Evolutionary conservation across 2,113 vertebrate species (phyloP).

Genomic region (Boleophthalmus pectinirostris): DNA sequence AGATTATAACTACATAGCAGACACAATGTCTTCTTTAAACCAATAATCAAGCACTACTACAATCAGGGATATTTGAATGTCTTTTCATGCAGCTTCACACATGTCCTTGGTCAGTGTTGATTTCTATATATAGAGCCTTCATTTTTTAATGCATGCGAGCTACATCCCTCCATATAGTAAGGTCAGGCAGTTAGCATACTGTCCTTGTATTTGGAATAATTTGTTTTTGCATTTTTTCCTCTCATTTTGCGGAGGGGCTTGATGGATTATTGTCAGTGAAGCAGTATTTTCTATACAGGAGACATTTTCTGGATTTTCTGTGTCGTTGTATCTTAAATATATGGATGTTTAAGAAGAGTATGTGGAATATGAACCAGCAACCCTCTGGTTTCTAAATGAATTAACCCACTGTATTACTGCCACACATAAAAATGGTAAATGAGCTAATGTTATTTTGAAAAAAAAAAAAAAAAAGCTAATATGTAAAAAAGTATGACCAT

Average conservation of each 20-base stretch:
- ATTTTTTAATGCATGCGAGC: constrained; percentile 1
- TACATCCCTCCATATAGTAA: background rate
- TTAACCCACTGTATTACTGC: too few species aligned
- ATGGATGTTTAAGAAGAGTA: background rate
- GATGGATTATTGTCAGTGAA: background rate
- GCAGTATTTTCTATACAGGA: background rate
- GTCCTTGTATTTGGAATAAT: background rate
- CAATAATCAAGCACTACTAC: background rate
- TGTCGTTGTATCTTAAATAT: too few species aligned
- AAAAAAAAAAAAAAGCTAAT: background rate
- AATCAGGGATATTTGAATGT: background rate
- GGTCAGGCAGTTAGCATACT: background rate
- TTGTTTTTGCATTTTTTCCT: background rate
- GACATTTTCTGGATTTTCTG: too few species aligned
- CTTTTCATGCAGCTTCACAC: background rate
- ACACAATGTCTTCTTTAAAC: background rate
- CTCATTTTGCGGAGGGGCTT: background rate
- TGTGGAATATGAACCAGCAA: background rate
- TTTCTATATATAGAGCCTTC: background rate
- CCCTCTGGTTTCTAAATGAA: background rate
- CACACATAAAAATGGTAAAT: too few species aligned
- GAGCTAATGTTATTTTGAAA: too few species aligned
- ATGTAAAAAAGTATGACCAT: background rate
- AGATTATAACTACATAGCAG: too few species aligned
- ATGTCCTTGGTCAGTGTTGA: background rate